Conservation (phyloP, 2,888 invertebrate species). For the Drosophila antonietae region DNA sequence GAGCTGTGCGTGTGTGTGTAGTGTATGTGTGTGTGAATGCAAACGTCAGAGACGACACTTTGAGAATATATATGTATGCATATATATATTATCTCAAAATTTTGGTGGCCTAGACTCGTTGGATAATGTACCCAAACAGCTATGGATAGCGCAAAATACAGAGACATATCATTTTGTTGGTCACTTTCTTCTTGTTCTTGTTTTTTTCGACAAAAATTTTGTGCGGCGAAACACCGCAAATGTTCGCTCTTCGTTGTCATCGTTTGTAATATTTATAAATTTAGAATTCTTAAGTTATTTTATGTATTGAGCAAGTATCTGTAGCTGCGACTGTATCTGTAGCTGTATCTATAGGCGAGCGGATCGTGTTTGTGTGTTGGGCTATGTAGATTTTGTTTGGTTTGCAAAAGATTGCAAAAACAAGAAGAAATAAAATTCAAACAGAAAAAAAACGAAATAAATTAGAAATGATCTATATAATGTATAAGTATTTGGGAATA, state of each 20-base stretch:
- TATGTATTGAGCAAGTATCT: conserved; percentile 74
- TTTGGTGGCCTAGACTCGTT: conserved; percentile 51
- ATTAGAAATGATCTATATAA: conserved; percentile 56
- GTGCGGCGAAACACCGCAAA: conserved; percentile 55
- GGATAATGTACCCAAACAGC: conserved; percentile 34
- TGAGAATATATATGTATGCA: conserved; percentile 36
- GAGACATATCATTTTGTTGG: conserved; percentile 39
- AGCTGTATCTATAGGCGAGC: conserved; percentile 20
- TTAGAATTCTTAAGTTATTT: conserved; percentile 81
- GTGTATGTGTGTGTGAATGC: conserved; percentile 50
- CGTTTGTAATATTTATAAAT: conserved; percentile 82
- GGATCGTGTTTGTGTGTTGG: conserved; percentile 13
- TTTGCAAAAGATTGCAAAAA: conserved; percentile 58
- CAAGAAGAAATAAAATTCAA: conserved; percentile 5
- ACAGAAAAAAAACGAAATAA: not conserved
- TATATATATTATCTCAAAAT: conserved; percentile 31
- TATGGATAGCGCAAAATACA: conserved; percentile 31
- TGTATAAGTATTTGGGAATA: conserved; percentile 41
- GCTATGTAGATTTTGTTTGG: conserved; percentile 52
- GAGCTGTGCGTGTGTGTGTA: conserved; percentile 50
- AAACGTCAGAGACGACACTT: conserved; percentile 73
- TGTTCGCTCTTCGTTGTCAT: conserved; percentile 73
- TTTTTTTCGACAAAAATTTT: conserved; percentile 33
- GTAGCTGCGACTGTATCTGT: conserved; percentile 35
- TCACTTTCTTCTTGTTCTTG: conserved; percentile 40